Base-by-base conservation (phyloP, 2,113 vertebrate genomes). In the Hippopotamus amphibius region DNA sequence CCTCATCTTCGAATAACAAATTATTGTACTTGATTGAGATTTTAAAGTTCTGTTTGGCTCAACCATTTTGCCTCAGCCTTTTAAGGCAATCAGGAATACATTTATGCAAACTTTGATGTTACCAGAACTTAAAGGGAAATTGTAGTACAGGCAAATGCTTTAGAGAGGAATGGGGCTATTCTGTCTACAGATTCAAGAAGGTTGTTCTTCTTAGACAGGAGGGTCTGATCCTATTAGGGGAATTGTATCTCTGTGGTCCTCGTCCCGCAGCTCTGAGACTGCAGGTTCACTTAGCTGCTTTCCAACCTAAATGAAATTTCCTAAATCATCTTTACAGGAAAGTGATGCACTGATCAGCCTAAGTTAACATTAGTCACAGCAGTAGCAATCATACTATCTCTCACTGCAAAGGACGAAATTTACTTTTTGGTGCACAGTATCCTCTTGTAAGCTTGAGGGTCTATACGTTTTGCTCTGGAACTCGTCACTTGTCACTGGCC, bases 11-110 rank as follows among this genome's bases (percentile, higher is more conserved):
- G 72, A 59, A 24, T 46, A 50, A 46, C 22, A 53, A 92, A 68
- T 41, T 66, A 72, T 46, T 94, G 93, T 41, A 88, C 84, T 80
- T 95, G n/a, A 59, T 59, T 61, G 22, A 93, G 11, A 88, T 88
- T 87, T 59, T 87, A 83, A 79, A 68, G 43, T 84, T 37, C 21
- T 68, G 1, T 80, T 80, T 77, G 63, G 55, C 33, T 90, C 10
- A 87, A 43, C 22, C 26, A 90, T 5, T 50, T 92, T 43, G 30
- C 63, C 41, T 93, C 21, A 89, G 48, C 8, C 7, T 37, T 76
- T 90, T 93, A 65, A 50, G 68, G 16, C 9, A 79, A 84, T 46
- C 46, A 81, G 37, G 33, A 79, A 72, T 89, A 65, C 92, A 59
- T 81, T 89, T 43, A 61, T 59, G 8, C 55, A 24, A 90, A 80